Evolutionary conservation across 2,113 vertebrate species (phyloP).

Genomic region (Dryoscopus gambensis): DNA sequence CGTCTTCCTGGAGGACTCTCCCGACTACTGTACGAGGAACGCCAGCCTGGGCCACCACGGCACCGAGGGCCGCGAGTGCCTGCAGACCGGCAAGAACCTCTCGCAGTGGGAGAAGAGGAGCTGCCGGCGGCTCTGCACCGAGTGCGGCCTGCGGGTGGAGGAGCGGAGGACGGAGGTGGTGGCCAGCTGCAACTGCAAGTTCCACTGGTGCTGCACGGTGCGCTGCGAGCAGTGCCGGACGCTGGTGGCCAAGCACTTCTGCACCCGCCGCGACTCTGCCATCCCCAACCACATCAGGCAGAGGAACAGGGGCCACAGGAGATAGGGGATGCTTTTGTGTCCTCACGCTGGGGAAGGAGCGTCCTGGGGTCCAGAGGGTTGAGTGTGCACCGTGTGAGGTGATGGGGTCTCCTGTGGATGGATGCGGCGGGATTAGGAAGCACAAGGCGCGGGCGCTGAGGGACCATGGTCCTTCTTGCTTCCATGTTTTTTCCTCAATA

Average conservation of each 20-base stretch:
- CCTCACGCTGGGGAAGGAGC: background rate
- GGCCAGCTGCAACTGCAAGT: conserved; percentile 94
- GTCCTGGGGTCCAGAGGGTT: accelerated
- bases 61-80: conserved; percentile 91
- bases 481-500: background rate
- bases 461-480: background rate
- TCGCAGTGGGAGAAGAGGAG: conserved; percentile 82
- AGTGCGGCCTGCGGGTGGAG: conserved; percentile 86
- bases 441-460: accelerated
- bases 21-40: conserved; percentile 90
- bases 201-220: conserved; percentile 96
- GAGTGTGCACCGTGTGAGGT: accelerated
- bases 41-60: conserved; percentile 84
- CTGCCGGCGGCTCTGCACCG: conserved; percentile 86
- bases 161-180: conserved; percentile 78
- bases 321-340: background rate
- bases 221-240: conserved; percentile 88
- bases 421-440: background rate
- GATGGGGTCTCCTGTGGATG: background rate
- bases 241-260: conserved; percentile 85
- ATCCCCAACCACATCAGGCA: conserved; percentile 63
- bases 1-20: conserved; percentile 90
- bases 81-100: conserved; percentile 76
- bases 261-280: conserved; percentile 47
- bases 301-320: conserved; percentile 57